Base-by-base conservation (phyloP, 2,113 vertebrate species). In the Boulengeromyrus knoepffleri region DNA sequence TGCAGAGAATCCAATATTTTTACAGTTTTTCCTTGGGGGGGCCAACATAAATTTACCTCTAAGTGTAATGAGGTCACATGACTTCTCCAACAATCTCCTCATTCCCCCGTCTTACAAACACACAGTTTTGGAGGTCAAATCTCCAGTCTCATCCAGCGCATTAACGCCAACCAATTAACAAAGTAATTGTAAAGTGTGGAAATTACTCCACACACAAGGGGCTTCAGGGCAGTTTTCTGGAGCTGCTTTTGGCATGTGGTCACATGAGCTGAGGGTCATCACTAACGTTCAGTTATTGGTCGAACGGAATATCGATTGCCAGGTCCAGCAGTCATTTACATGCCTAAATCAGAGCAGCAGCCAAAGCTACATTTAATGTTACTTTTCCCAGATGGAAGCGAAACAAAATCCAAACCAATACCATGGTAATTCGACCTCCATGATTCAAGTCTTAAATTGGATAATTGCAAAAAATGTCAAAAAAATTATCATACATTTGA, bases 121-220 rank as follows among this genome's bases (percentile, higher is more conserved):
- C 31, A 42, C 39, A 62, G 39, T 56, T 88, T 46, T 42, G 31
- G 24, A 45, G n/a, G 58, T 66, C 52, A 66, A 66, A 58, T 56
- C 39, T 42, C 87, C 87, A 62, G 36, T 46, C 56, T 53, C 36
- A 42, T 58, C 9, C 39, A 45, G 3, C 36, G 13, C 39, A 88
- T 88, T 87, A 88, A 62, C 10, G 31, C 39, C 56, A 88, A 88
- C 53, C 56, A 66, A 88, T 66, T 88, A 58, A 56, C 39, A 66
- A 58, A n/a, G 53, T 42, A 42, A 31, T 56, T 56, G 53, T 56
- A 21, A 56, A 21, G 19, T 56, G 53, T 56, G 58, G 36, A 39
- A 58, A 45, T 19, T 6, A 66, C 7, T 62, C 56, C 56, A n/a
- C 24, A n/a, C 24, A 62, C 6, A n/a, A 7, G 1, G 24, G 45